A percentile compares a stretch with the other conserved stretches of the same genome.
These are phyloP conservation scores for Oreochromis aureus DNA, from an alignment of 2,113 vertebrate species.

Conservation along the genomic window DNA sequence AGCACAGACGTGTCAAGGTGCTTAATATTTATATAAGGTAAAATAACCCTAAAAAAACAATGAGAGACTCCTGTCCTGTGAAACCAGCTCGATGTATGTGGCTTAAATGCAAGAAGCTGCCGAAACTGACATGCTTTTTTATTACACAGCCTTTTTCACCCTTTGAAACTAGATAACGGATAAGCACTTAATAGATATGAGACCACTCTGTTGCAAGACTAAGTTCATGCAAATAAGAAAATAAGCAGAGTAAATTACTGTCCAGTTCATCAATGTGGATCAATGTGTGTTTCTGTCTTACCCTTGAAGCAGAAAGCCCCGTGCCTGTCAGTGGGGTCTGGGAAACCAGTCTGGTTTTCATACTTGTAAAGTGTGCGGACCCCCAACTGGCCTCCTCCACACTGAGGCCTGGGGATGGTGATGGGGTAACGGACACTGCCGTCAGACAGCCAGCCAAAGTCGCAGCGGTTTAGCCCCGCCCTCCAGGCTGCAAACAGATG, in stretches of 20 bases:
- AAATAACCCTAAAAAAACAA: not conserved
- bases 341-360: conserved; percentile 87
- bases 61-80: not conserved
- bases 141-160: not conserved
- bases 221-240: not conserved
- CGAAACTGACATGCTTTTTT: not conserved
- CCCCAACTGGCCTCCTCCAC: conserved; percentile 87
- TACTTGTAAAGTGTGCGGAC: conserved; percentile 89
- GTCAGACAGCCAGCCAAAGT: conserved; percentile 89
- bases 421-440: conserved; percentile 91
- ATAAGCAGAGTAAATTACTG: not conserved
- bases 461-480: conserved; percentile 84
- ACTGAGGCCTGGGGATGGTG: conserved; percentile 83
- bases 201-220: not conserved
- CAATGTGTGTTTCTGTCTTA: conserved; percentile 54
- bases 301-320: conserved; percentile 90
- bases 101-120: not conserved
- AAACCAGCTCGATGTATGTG: not conserved
- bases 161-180: not conserved
- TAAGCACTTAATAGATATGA: not conserved
- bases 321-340: conserved; percentile 73
- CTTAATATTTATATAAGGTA: not conserved
- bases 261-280: not conserved
- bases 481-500: conserved; percentile 90
- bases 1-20: not conserved